These are phyloP conservation scores for Periophthalmus magnuspinnatus DNA, from an alignment of 2,797 vertebrate genomes.

Conservation along the genomic window DNA sequence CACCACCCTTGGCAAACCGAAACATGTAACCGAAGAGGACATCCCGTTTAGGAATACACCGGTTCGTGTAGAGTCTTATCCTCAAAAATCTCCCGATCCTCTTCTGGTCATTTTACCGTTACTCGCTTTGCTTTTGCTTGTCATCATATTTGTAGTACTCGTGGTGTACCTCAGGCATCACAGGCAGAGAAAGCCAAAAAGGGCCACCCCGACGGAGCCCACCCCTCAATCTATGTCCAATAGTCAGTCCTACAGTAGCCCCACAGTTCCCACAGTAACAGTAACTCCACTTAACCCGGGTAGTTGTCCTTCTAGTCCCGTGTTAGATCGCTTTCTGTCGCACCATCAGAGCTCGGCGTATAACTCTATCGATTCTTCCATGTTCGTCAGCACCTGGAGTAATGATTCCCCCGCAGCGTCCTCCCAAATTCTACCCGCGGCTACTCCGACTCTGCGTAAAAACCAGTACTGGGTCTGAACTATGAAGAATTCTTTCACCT, in stretches of 20 bases:
- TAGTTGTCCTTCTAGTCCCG: constrained; percentile 57
- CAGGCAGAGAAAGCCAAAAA: constrained; percentile 73
- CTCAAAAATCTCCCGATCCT: constrained; percentile 67
- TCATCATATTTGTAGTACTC: constrained; percentile 71
- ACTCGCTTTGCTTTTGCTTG: constrained; percentile 78
- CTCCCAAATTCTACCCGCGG: constrained; percentile 76
- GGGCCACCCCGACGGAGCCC: constrained; percentile 42
- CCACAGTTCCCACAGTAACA: constrained; percentile 79
- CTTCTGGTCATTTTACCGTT: constrained; percentile 79
- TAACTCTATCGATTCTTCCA: constrained; percentile 49
- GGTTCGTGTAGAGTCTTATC: constrained; percentile 68
- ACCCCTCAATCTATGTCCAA: constrained; percentile 24
- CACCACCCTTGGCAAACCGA: constrained; percentile 65
- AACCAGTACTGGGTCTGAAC: constrained; percentile 90
- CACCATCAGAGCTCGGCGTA: constrained; percentile 36
- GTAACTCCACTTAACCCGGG: constrained; percentile 81
- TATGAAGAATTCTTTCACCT: neutral
- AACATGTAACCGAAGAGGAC: constrained; percentile 45
- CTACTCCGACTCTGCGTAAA: constrained; percentile 80
- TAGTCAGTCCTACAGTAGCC: constrained; percentile 45
- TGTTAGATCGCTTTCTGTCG: constrained; percentile 44
- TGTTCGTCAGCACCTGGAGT: constrained; percentile 75
- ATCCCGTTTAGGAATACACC: constrained; percentile 63
- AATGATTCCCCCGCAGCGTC: constrained; percentile 74
- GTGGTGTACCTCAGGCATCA: constrained; percentile 77